Evolutionary conservation across 2,113 vertebrate genomes (phyloP).

Genomic region (Romanogobio albipinnatus): DNA sequence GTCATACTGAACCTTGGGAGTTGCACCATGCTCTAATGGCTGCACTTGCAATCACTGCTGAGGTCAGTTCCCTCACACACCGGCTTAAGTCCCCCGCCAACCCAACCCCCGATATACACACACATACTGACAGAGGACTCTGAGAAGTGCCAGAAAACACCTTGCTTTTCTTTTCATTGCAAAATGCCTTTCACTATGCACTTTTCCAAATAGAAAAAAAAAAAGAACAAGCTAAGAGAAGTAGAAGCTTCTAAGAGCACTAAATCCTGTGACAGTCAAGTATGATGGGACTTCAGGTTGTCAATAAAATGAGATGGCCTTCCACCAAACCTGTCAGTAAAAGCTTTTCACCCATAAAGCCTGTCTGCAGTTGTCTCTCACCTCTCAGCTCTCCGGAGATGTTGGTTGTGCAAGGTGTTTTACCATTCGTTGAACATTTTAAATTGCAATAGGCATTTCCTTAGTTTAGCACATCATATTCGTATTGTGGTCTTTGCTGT

Average conservation of each 20-base stretch:
- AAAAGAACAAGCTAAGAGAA: neutral
- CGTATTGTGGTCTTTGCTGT: neutral
- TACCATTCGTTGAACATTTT: slow-evolving; percentile 20
- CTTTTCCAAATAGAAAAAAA: neutral
- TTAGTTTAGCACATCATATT: neutral
- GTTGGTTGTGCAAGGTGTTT: slow-evolving; percentile 6
- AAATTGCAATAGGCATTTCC: neutral
- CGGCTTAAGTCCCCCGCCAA: neutral
- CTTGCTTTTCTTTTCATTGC: slow-evolving; percentile 1
- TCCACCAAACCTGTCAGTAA: neutral
- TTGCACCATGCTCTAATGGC: slow-evolving; percentile 59
- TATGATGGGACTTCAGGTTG: neutral
- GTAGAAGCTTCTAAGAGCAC: slow-evolving; percentile 6
- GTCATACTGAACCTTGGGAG: slow-evolving; percentile 60
- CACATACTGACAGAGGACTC: neutral
- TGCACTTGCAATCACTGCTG: slow-evolving; percentile 51
- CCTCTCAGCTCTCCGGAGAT: slow-evolving; percentile 6
- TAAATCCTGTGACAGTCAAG: neutral
- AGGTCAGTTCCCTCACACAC: slow-evolving; percentile 46
- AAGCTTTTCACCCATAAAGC: slow-evolving; percentile 7
- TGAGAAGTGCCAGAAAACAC: neutral
- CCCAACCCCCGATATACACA: neutral
- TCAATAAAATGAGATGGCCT: neutral
- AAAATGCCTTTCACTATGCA: neutral
- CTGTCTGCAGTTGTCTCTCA: neutral